Conservation (phyloP, 2,113 vertebrate species). For the Grantiella picta region DNA sequence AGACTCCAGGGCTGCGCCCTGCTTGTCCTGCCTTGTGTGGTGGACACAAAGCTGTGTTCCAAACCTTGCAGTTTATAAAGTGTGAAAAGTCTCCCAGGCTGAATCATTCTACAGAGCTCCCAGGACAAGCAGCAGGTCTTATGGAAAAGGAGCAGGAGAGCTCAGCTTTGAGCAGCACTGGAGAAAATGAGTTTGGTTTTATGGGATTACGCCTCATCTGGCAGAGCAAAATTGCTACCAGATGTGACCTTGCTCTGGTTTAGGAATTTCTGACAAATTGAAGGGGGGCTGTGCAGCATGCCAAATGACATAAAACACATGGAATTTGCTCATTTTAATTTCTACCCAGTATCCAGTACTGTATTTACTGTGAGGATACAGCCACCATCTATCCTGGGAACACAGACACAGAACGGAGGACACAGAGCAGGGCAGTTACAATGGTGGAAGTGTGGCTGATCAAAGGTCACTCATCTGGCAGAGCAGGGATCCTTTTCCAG, state of each 20-base stretch:
- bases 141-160: neutral
- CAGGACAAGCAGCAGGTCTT: neutral
- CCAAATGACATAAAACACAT: constrained; percentile 54
- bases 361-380: neutral
- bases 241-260: constrained; percentile 50
- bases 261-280: constrained; percentile 37
- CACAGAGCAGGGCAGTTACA: neutral
- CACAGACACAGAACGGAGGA: neutral
- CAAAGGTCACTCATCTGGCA: neutral
- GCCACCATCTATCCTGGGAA: neutral
- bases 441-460: neutral
- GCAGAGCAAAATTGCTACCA: constrained; percentile 47
- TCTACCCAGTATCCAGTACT: neutral
- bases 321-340: constrained; percentile 25
- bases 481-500: neutral
- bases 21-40: neutral
- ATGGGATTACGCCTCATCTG: constrained; percentile 34
- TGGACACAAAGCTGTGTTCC: neutral
- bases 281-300: neutral
- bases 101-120: neutral
- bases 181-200: constrained; percentile 25
- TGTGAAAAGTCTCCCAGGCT: neutral
- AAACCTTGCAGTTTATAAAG: neutral
- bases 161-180: neutral
- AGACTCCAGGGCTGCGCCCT: neutral